A percentile compares a stretch with the other conserved stretches of the same genome.
phyloP scores from a whole-genome alignment of 2,888 invertebrate species.

The Dryobota labecula region DNA sequence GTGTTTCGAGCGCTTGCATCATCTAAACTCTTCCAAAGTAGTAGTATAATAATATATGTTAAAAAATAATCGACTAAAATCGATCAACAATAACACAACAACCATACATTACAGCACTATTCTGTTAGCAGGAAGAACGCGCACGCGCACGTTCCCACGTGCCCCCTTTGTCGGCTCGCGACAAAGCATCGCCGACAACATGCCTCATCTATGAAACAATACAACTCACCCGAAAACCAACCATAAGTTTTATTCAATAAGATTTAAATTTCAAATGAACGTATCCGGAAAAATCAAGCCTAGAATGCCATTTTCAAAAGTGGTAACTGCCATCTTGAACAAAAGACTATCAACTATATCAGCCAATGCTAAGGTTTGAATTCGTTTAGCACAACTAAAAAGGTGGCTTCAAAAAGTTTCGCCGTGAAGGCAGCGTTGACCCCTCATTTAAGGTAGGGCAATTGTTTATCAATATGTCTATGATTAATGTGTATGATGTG shows the following conservation, averaged over 20 bases:
- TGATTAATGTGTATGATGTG: constrained; percentile 86
- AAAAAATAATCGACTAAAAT: constrained; percentile 76
- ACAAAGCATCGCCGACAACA: constrained; percentile 88
- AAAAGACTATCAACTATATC: constrained; percentile 53
- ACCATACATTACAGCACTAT: constrained; percentile 82
- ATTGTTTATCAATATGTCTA: constrained; percentile 89
- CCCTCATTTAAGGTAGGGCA: constrained; percentile 89
- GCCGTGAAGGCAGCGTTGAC: constrained; percentile 78
- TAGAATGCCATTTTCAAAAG: constrained; percentile 61
- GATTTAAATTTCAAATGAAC: constrained; percentile 59
- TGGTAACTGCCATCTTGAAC: constrained; percentile 47
- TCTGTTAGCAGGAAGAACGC: constrained; percentile 80
- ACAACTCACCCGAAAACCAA: constrained; percentile 62
- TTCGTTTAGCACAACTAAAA: constrained; percentile 40
- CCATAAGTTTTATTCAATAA: constrained; percentile 62
- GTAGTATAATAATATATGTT: constrained; percentile 64
- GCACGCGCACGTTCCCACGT: constrained; percentile 89
- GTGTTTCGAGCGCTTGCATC: constrained; percentile 45
- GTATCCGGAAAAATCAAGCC: constrained; percentile 75
- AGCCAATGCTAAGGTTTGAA: constrained; percentile 47
- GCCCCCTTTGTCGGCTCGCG: constrained; percentile 87
- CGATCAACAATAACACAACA: constrained; percentile 80
- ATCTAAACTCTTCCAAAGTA: constrained; percentile 50
- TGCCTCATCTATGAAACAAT: constrained; percentile 75
- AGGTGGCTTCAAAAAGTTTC: constrained; percentile 62